Base-by-base conservation (phyloP, 2,113 vertebrate species). In the Astatotilapia flaviijosephi region DNA sequence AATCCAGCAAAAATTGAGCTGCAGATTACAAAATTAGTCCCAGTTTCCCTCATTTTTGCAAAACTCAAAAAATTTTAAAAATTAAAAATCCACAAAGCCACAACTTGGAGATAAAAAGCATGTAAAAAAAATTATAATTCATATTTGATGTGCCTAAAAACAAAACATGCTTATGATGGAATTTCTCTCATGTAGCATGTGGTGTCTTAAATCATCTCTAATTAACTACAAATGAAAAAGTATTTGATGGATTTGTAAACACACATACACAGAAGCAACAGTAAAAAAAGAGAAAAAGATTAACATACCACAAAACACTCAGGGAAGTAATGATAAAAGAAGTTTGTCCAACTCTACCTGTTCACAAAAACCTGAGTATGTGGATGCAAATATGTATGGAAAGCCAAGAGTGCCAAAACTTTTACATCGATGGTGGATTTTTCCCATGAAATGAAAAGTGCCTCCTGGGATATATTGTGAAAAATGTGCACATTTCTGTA, bases 301-400 rank as follows among this genome's bases (percentile, higher is more conserved):
- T 35, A 62, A 82, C 42, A 54, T 37, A 31, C 17, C 23, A 79
- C 56, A 54, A 19, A 77, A 65, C 31, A 62, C 14, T 75, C 10
- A 60, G 21, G 26, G 42, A 75, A 37, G 40, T 55, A 79, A 68
- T 55, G 31, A 40, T 35, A 4, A 31, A 51, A 65, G 14, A 49
- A 15, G 5, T 42, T 86, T 40, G 12, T 49, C 47, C 15, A 47
- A 17, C 33, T 65, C 11, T 49, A 86, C 42, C 19, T 47, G 35
- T 83, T 86, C 86, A 86, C 73, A 65, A 33, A 88, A 65, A 86
- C 83, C 83, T 83, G 75, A 86, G 89, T 9, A 26, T 65, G 55
- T 26, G 42, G 62, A 82, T 28, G 37, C 19, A 80, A 33, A 81
- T 6, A 23, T 0, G 21, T 70, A 12, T 45, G 70, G 47, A 37